Conservation (phyloP, 2,888 invertebrate genomes). For the Mesorhabditis belari region DNA sequence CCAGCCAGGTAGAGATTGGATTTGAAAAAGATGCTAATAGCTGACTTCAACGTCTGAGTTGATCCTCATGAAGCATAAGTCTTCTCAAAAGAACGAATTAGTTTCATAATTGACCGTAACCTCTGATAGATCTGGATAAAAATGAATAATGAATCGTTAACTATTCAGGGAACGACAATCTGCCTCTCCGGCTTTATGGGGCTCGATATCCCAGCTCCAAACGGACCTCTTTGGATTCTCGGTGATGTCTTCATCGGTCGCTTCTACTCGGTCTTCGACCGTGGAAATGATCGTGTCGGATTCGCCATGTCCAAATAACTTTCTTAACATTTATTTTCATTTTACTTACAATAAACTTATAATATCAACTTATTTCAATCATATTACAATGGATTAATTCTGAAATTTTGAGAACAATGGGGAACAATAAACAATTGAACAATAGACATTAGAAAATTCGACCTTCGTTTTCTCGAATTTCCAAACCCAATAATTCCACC, state of each 20-base stretch:
- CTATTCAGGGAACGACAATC: constrained; percentile 61
- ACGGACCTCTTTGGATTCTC: constrained; percentile 76
- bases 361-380: too few relatives aligned
- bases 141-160: too few relatives aligned
- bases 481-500: too few relatives aligned
- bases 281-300: constrained; percentile 77
- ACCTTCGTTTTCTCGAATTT: too few relatives aligned
- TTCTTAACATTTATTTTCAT: not conserved
- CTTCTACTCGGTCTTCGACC: constrained; percentile 92
- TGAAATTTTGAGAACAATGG: too few relatives aligned
- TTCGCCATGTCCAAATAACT: constrained; percentile 64
- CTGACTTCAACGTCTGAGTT: constrained; percentile 3
- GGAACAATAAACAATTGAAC: too few relatives aligned
- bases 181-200: constrained; percentile 95
- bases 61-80: not conserved
- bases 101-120: not conserved
- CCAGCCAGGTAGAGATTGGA: not conserved
- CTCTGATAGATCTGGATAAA: constrained; percentile 1
- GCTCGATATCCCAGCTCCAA: constrained; percentile 85
- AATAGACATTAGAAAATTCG: too few relatives aligned
- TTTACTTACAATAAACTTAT: too few relatives aligned
- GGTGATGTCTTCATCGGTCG: constrained; percentile 94
- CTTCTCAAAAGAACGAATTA: not conserved
- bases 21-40: not conserved
- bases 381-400: too few relatives aligned